Evolutionary conservation across 2,113 vertebrate species (phyloP), one percentile per base, ranked within the genome.

Genomic region (Gnathonemus echidnorhynchus): DNA sequence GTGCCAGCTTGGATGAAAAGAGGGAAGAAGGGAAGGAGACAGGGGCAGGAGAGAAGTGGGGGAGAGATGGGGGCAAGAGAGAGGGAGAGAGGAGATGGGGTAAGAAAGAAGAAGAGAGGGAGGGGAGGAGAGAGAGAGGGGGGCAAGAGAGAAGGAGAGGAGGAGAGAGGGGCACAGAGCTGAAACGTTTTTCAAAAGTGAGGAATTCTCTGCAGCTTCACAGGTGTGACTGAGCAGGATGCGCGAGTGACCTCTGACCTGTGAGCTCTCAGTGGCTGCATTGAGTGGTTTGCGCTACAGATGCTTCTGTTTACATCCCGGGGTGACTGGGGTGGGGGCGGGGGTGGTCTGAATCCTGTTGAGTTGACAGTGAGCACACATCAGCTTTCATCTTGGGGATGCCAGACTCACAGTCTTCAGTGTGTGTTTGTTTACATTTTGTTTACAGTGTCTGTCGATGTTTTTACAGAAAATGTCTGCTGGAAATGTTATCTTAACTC

Each of bases 1-100:
- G 95, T 97, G 96, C 97, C 97, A 97, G 95, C 92, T 87, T 94
- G 93, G 95, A 96, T 97, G 96, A 96, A 97, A 97, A 96, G 94
- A 94, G 91, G 4, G 15, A 39, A 39, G 74, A 39, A 19, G 31
- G 35, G 74, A 42, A 42, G 49, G 39, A 39, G 39, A 39, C 39
- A 46, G 15, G 15, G 21, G 19, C 4, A 97, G 96, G 94, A 94
- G 91, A 8, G 53, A 19, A 19, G 17, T 39, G 6, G 3, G 56
- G 17, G 56, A 62, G 56, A 7, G 56, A 39, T 39, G 39, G 8
- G 46, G 46, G 46, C 1, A 48, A 8, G 46, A 48, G 8, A 56
- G 53, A 21, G 1, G 8, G 50, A 15, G 50, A 52, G 50, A 58
- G 6, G 56, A 13, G 53, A 1, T 39, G 13, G 4, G 17, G 56